Evolutionary conservation across 1,140 invertebrate species (phyloP), one percentile per base, ranked within the genome.

Genomic region (Diorhabda carinulata): DNA sequence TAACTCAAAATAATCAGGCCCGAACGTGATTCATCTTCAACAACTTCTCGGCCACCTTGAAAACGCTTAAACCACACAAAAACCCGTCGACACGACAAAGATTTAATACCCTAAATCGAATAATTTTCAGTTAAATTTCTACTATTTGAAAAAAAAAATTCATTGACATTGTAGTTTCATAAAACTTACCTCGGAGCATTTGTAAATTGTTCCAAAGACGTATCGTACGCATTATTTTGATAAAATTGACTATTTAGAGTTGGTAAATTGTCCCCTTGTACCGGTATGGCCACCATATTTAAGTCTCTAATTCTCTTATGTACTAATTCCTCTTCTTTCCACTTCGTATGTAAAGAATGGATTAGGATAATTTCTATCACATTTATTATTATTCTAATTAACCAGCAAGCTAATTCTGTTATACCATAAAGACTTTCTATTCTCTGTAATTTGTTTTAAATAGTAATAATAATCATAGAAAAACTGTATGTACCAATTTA

Each of bases 321-420:
- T 5, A 84, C 78, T 42, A 83, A 70, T 72, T 83, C 82, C 69
- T 84, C 82, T 66, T 84, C 82, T 73, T 82, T 83, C 83, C 83
- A 84, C 40, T 78, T 78, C 3, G 86, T 81, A 71, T 88, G 88
- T n/a, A 87, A 83, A 0, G 86, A 88, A 73, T 87, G 86, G n/a
- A 89, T 84, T 60, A 87, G 79, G 5, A 89, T 82, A 0, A 87
- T 82, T 42, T 86, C 84, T 57, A 84, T 81, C n/a, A 87, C 86
- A 66, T 86, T 85, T 40, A 85, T 84, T 4, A 86, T 78, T 58
- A 87, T 80, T 44, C 86, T 79, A 41, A 85, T 83, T 43, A 88
- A 81, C 81, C 87, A 88, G 76, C 86, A 87, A 10, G 85, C 83
- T 59, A 88, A 77, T 76, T 88, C 86, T 5, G 85, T 87, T 10